Evolutionary conservation across 35 echinoderm and acorn worm genomes (phyloP), one percentile per base, ranked within the genome.

Genomic region (Amphiura filiformis): DNA sequence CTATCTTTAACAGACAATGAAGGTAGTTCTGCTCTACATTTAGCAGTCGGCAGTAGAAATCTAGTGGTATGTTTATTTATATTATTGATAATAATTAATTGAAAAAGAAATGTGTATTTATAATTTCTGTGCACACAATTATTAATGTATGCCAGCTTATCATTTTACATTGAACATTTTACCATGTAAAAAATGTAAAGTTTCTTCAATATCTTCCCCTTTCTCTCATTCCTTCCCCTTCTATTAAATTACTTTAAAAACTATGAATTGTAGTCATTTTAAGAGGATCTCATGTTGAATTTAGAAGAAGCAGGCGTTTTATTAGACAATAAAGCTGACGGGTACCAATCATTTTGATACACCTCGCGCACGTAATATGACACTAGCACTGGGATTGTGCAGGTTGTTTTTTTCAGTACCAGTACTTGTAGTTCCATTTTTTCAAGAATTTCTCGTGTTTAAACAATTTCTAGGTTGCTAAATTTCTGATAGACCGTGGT

Each of bases 401-500:
- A 52, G 44, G 44, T 52, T 7, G 20, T 20, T 20, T 20, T 52
- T 11, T 52, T 7, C 20, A 20, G 20, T 7, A 52, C 44, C 44
- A 52, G 20, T 11, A 52, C 7, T 52, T 52, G 44, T 7, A 20
- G 44, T 52, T 52, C 7, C 20, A 52, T 52, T 52, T 11, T 20
- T 20, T 7, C 44, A 7, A 11, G 44, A 52, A 52, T 52, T 11
- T 52, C 20, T 11, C 20, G 7, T 11, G 20, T 52, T 52, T 7
- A 11, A 11, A 11, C 44, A 11, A 52, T 39, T 89, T 26, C 11
- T 61, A 95, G 93, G 34, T 88, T 36, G 80, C 82, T 7, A 44
- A 88, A 34, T 61, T 91, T 52, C 76, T 91, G 0, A 44, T 95
- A 20, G 39, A 88, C 30, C 57, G 83, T 34, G 86, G 94, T 20